Percentiles rank a stretch among this genome's conserved stretches.
These are phyloP conservation scores for Drosophila novamexicana DNA, from an alignment of 1,140 invertebrate species.

Conservation along the genomic window DNA sequence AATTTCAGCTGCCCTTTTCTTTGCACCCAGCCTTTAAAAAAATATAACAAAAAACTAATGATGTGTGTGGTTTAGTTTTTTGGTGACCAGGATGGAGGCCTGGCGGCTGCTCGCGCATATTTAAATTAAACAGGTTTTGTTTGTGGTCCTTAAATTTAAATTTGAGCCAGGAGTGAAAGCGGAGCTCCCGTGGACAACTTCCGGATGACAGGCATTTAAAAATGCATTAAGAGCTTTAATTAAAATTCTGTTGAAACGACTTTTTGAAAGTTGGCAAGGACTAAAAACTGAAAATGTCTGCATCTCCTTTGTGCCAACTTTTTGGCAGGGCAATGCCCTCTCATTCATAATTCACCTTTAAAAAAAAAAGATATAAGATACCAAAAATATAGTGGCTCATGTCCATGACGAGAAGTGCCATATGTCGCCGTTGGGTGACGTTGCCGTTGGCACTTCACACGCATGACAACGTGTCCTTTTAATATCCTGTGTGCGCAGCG, in stretches of 20 bases:
- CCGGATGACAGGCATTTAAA: slow-evolving; percentile 58
- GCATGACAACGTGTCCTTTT: slow-evolving; percentile 78
- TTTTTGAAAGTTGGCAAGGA: slow-evolving; percentile 8
- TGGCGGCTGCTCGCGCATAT: slow-evolving; percentile 36
- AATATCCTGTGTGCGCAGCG: slow-evolving; percentile 64
- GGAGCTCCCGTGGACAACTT: neutral
- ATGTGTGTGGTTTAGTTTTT: slow-evolving; percentile 25
- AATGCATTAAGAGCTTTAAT: slow-evolving; percentile 78
- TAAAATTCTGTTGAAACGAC: slow-evolving; percentile 54
- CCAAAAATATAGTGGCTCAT: slow-evolving; percentile 24
- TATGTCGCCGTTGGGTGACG: slow-evolving; percentile 54
- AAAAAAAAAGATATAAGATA: slow-evolving; percentile 20
- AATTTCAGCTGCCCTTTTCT: slow-evolving; percentile 36
- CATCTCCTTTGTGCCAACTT: slow-evolving; percentile 31
- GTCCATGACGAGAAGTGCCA: slow-evolving; percentile 54
- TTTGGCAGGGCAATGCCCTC: slow-evolving; percentile 38
- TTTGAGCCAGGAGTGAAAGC: neutral
- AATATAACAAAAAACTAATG: slow-evolving; percentile 20
- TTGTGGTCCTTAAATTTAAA: slow-evolving; percentile 37
- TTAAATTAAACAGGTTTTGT: slow-evolving; percentile 45
- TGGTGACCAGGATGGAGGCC: slow-evolving; percentile 15
- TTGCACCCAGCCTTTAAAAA: slow-evolving; percentile 4
- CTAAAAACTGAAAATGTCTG: slow-evolving; percentile 14
- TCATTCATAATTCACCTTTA: slow-evolving; percentile 46
- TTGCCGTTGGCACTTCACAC: slow-evolving; percentile 65